Evolutionary conservation across 2,797 vertebrate genomes (phyloP), one percentile per base, ranked within the genome.

Genomic region (Myotis daubentonii): DNA sequence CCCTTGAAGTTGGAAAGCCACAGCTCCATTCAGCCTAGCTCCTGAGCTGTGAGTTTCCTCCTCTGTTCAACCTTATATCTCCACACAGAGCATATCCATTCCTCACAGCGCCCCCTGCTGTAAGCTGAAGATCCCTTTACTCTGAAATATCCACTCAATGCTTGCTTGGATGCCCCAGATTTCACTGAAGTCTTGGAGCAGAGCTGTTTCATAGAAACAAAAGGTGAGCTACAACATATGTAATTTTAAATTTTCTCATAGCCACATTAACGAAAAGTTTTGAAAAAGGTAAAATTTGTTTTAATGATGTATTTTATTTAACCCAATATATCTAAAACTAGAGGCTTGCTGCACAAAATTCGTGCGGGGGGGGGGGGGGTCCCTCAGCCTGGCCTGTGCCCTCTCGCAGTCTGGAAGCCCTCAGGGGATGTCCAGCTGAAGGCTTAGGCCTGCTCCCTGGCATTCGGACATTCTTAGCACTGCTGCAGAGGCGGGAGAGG

Each of bases 341-440:
- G 47, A 47, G 47, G 12, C 13, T 13, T 47, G 47, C 1, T 47
- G 47, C 47, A 47, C 13, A 0, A 47, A 47, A 47, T 47, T 47
- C 0, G 12, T 47, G 47, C 12, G 0, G 3, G 47, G 38, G 44
- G 47, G 3, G 1, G 13, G 44, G 47, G 3, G 1, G 15, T 47
- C 47, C 47, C 47, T 47, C 13, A 47, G 11, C 47, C 47, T 47
- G 47, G 47, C 12, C 47, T 47, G 47, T 47, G 47, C 47, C 47
- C 12, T 47, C 47, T 47, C 3, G 12, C 11, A 47, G 47, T 15
- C 47, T 47, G 47, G 47, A 47, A 47, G 47, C 4, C 47, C 47
- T 1, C 3, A 3, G 47, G 47, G 47, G 12, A 47, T 47, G 47
- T 47, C 47, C 47, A 47, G 15, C 47, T 47, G 47, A 47, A 47